Base-by-base conservation (phyloP, 1,140 invertebrate species). In the Neodiprion lecontei region DNA sequence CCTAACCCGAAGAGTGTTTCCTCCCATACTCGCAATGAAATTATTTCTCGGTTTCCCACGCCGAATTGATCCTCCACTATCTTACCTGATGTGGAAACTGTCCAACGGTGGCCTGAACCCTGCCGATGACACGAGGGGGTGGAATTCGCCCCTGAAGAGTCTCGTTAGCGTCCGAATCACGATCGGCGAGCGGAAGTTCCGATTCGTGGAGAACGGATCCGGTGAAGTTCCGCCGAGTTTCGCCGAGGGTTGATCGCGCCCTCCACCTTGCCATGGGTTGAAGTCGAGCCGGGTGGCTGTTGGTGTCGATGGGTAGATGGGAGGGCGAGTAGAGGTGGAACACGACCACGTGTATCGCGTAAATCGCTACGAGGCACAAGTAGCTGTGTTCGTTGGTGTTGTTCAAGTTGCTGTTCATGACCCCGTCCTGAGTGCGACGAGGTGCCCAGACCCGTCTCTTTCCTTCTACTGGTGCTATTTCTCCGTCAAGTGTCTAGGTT, bases 311-410 rank as follows among this genome's bases (percentile, higher is more conserved):
- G 65, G 9, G 49, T 14, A 21, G 23, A 7, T 66, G 5, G 28
- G 28, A 5, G 11, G 67, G 67, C 21, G 71, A 73, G 75, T 21
- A 75, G 68, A 75, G 48, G 48, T 79, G 77, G 9, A 79, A 65
- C 23, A 79, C 67, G 5, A 77, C 48, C 40, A 75, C 67, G 48
- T 79, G 78, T 12, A 76, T 76, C 9, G 72, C 76, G 65, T 79
- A 79, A 48, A 79, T 79, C 23, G 78, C 75, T 50, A 76, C 23
- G 11, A 79, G 65, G 48, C 75, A 78, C 9, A 79, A 68, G 67
- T 76, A 78, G 53, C 76, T 79, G 48, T 75, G 74, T 68, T 79
- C 78, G 48, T 73, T 70, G n/a, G 14, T 53, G 9, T 67, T 61
- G 40, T 17, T 67, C 21, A 67, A 65, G 10, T 71, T 69, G 53